A percentile compares a stretch with the other conserved stretches of the same genome.
Conservation (phyloP, 2,113 vertebrate species). For the Nothocercus nigrocapillus region DNA sequence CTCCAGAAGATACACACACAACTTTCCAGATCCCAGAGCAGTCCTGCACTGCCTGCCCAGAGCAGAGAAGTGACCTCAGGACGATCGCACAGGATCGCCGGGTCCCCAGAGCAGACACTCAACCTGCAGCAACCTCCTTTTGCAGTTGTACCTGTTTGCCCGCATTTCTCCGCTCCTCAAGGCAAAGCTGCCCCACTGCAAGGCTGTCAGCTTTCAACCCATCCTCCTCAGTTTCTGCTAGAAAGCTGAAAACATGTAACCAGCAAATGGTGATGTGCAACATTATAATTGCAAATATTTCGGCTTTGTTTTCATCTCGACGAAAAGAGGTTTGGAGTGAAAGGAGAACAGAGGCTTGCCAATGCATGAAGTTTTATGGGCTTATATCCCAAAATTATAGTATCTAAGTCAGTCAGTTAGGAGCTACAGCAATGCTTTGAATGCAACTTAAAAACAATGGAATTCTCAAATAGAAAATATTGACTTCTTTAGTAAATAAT, state of each 20-base stretch:
- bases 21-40: neutral
- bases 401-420: neutral
- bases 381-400: conserved; percentile 53
- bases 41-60: neutral
- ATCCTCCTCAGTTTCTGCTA: neutral
- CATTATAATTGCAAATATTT: conserved; percentile 71
- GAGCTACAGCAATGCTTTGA: neutral
- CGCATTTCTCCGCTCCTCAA: neutral
- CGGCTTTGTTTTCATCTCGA: conserved; percentile 58
- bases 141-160: conserved; percentile 11
- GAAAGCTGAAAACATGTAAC: conserved; percentile 22
- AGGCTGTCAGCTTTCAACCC: conserved; percentile 26
- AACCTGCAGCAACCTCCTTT: neutral
- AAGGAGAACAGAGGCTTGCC: conserved; percentile 49
- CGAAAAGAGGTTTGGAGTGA: conserved; percentile 28
- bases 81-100: neutral
- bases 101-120: neutral
- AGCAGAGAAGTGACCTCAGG: neutral
- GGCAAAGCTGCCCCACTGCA: neutral
- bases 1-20: neutral
- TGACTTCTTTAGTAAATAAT: neutral
- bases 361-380: conserved; percentile 28
- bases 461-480: neutral
- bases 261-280: conserved; percentile 2
- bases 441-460: neutral